These are phyloP conservation scores for Drosophila pseudotakahashii DNA, from an alignment of 2,888 invertebrate genomes.

Conservation along the genomic window DNA sequence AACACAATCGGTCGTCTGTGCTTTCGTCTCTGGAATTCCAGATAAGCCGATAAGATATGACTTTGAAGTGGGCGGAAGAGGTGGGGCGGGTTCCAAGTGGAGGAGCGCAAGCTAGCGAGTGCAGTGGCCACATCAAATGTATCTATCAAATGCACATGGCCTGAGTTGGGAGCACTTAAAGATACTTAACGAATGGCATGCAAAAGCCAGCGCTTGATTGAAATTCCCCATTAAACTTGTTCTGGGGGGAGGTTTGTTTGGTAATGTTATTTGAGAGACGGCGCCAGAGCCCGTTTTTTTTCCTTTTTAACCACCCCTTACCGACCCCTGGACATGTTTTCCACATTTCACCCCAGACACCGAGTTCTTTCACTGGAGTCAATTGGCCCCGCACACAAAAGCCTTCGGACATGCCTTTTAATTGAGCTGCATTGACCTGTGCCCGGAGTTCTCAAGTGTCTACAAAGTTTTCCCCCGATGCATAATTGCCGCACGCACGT, in stretches of 20 bases:
- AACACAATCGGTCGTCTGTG: slow-evolving; percentile 49
- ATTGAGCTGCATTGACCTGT: slow-evolving; percentile 67
- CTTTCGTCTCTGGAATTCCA: slow-evolving; percentile 58
- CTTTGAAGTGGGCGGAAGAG: slow-evolving; percentile 6
- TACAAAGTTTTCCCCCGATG: slow-evolving; percentile 47
- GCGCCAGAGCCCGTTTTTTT: slow-evolving; percentile 64
- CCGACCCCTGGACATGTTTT: background rate
- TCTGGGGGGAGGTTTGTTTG: slow-evolving; percentile 4
- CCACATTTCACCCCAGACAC: slow-evolving; percentile 4
- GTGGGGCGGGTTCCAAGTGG: background rate
- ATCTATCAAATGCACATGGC: slow-evolving; percentile 45
- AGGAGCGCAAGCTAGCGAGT: slow-evolving; percentile 41
- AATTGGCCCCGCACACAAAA: slow-evolving; percentile 28
- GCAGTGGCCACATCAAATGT: slow-evolving; percentile 43
- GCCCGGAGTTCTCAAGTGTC: slow-evolving; percentile 49
- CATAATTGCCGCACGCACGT: slow-evolving; percentile 54
- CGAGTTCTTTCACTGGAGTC: slow-evolving; percentile 24
- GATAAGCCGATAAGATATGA: slow-evolving; percentile 73
- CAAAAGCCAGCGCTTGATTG: slow-evolving; percentile 48
- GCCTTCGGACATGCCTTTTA: slow-evolving; percentile 47
- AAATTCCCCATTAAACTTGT: slow-evolving; percentile 42
- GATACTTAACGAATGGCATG: slow-evolving; percentile 39
- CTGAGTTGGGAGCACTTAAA: slow-evolving; percentile 48
- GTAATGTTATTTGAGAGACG: slow-evolving; percentile 52
- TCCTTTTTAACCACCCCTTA: slow-evolving; percentile 15